These are phyloP conservation scores for Metopia argyrocephala DNA, from an alignment of 2,888 invertebrate species.

Conservation along the genomic window DNA sequence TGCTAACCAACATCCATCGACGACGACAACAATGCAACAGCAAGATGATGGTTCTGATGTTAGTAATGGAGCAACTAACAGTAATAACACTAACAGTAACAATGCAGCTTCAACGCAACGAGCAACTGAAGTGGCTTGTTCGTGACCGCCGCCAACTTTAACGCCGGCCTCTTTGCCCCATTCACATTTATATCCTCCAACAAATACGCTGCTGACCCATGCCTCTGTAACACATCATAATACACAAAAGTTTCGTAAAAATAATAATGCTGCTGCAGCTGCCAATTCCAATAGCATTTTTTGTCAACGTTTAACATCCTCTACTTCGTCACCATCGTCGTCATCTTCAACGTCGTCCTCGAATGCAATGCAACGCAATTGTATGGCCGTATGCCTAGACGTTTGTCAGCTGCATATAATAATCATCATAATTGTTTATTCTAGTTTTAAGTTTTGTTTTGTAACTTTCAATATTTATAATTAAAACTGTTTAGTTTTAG, in stretches of 20 bases:
- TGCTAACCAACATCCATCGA: constrained; percentile 16
- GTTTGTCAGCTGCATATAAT: constrained; percentile 45
- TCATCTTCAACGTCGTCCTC: constrained; percentile 20
- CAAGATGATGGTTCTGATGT: constrained; percentile 50
- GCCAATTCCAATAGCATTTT: constrained; percentile 76
- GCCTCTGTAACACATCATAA: constrained; percentile 57
- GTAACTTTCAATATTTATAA: too few relatives aligned
- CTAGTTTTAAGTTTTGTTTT: too few relatives aligned
- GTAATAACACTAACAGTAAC: constrained; percentile 56
- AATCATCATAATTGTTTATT: constrained; percentile 62
- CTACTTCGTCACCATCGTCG: constrained; percentile 52
- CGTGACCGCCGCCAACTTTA: constrained; percentile 76
- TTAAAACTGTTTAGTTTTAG: too few relatives aligned
- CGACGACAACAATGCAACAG: constrained; percentile 28
- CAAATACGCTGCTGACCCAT: constrained; percentile 59
- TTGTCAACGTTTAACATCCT: constrained; percentile 70
- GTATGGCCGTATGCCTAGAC: constrained; percentile 52
- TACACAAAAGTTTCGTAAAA: constrained; percentile 75
- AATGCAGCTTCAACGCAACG: constrained; percentile 65
- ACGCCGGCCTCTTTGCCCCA: constrained; percentile 53
- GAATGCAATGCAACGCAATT: constrained; percentile 35
- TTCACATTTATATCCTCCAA: constrained; percentile 58
- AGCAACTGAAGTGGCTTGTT: constrained; percentile 77
- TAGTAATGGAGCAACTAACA: constrained; percentile 46
- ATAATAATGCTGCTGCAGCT: constrained; percentile 76